Conservation (phyloP, 2,888 invertebrate genomes). For the Thymelicus lineola region DNA sequence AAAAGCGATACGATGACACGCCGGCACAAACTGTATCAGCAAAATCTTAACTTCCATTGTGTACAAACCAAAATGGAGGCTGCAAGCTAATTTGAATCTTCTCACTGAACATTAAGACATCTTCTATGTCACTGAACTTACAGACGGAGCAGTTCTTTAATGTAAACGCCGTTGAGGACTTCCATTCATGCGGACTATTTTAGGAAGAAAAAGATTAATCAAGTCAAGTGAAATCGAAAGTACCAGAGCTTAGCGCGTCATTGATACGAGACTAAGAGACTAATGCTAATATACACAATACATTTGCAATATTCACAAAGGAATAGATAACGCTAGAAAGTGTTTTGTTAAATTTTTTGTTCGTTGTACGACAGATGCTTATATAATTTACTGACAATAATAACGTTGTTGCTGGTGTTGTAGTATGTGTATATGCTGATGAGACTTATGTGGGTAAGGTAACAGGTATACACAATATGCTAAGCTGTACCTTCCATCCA, state of each 20-base stretch:
- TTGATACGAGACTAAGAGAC: conserved; percentile 22
- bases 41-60: conserved; percentile 33
- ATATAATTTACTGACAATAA: conserved; percentile 15
- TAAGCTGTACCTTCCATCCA: neutral
- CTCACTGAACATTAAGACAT: neutral
- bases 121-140: neutral
- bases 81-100: conserved; percentile 13
- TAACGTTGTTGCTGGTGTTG: neutral
- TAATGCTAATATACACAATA: conserved; percentile 26
- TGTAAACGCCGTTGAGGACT: conserved; percentile 39
- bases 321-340: conserved; percentile 25
- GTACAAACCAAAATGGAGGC: conserved; percentile 9
- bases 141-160: neutral
- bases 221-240: conserved; percentile 65
- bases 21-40: conserved; percentile 32
- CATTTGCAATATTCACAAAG: conserved; percentile 23
- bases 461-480: neutral
- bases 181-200: conserved; percentile 53
- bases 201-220: conserved; percentile 59
- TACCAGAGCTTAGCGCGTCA: conserved; percentile 50
- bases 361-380: conserved; percentile 13
- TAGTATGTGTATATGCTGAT: neutral
- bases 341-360: conserved; percentile 31
- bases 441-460: neutral
- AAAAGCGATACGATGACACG: conserved; percentile 35